Base-by-base conservation (phyloP, 2,888 invertebrate species). In the Anoplius nigerrimus region DNA sequence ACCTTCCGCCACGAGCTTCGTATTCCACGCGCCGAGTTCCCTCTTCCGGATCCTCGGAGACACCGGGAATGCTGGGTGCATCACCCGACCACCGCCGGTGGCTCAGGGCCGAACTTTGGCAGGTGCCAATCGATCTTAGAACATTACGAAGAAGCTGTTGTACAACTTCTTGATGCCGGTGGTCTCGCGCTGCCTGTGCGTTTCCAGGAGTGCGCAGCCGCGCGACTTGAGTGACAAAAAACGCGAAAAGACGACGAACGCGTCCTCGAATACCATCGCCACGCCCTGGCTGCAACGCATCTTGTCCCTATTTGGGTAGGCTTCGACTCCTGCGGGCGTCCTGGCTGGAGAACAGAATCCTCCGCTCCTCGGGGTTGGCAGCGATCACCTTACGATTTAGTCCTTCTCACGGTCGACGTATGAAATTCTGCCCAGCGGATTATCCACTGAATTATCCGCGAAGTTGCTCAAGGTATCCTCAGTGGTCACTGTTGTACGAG, bases 111-210 rank as follows among this genome's bases (percentile, higher is more conserved):
- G 68, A 67, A 52, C 60, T 62, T 59, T 54, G 69, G 56, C 67
- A 63, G 45, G 74, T 42, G 34, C 60, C 21, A 75, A 62, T 56
- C 59, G 59, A 84, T 86, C 90, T 95, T 95, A 95, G 90, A 95
- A 95, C 89, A 95, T 92, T 80, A 95, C 95, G 89, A 95, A 95
- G 90, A 95, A 95, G 72, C 95, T 95, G 90, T 95, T 95, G 91
- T 95, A 95, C 88, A 95, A 90, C 89, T 95, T 95, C 90, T 95
- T 95, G 86, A 95, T 95, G 72, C 95, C 95, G 57, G 95, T 95
- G 24, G 95, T 94, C 89, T 95, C 95, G 87, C 95, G 91, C 89
- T 95, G 95, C 85, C 95, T 93, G 88, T 95, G 95, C 87, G 94
- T 94, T 89, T 95, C 94, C 70, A 95, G 92, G 84, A 95, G 91